phyloP scores from a whole-genome alignment of 2,888 invertebrate genomes.

The Philereme transversata region DNA sequence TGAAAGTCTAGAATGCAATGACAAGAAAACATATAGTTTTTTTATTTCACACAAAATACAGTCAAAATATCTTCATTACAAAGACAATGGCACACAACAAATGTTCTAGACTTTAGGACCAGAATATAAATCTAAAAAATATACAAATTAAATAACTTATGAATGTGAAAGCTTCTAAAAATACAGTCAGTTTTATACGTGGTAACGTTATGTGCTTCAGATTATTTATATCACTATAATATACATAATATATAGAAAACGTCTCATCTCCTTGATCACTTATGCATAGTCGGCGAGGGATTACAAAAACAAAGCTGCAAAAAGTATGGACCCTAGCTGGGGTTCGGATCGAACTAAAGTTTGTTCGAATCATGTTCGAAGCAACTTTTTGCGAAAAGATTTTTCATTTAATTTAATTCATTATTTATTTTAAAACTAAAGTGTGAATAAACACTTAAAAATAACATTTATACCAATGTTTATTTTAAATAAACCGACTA shows the following conservation, averaged over 20 bases:
- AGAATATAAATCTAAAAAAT: too few species aligned
- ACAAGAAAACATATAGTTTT: too few species aligned
- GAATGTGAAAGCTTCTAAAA: constrained; percentile 13
- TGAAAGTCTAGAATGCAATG: too few species aligned
- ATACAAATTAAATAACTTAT: constrained; percentile 1
- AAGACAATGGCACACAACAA: too few species aligned
- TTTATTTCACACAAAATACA: too few species aligned
- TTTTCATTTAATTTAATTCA: neutral
- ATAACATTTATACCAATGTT: neutral
- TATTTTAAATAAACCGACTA: neutral
- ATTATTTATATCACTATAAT: neutral
- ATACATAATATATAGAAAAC: constrained; percentile 14
- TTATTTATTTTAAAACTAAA: neutral
- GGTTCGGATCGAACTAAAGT: constrained; percentile 13
- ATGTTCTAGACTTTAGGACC: too few species aligned
- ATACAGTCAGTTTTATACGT: constrained; percentile 3
- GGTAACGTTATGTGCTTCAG: constrained; percentile 13
- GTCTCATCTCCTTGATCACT: constrained; percentile 8
- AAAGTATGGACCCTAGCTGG: constrained; percentile 2
- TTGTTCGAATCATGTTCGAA: neutral
- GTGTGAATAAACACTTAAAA: neutral
- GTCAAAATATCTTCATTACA: too few species aligned
- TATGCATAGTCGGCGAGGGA: constrained; percentile 5
- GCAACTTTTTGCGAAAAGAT: constrained; percentile 3
- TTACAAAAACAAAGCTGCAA: constrained; percentile 6